phyloP scores from a whole-genome alignment of 2,888 invertebrate genomes.

The Palloptera scutellata region DNA sequence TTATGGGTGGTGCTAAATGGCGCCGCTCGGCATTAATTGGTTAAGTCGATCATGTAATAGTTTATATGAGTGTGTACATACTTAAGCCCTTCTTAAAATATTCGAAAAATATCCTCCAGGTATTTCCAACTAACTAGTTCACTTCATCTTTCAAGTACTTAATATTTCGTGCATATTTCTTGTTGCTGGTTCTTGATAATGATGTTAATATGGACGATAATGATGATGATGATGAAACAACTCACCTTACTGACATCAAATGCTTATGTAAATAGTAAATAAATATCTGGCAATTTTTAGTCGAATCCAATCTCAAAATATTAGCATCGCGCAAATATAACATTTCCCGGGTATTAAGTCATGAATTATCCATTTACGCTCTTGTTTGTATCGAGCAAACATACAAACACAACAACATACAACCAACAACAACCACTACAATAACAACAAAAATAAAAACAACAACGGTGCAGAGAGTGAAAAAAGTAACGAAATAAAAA shows the following conservation, averaged over 20 bases:
- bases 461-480: slow-evolving; percentile 8
- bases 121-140: too few relatives aligned
- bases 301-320: slow-evolving; percentile 46
- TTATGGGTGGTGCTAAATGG: too few relatives aligned
- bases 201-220: not conserved
- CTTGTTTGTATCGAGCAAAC: slow-evolving; percentile 38
- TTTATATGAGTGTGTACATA: too few relatives aligned
- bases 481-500: slow-evolving; percentile 15
- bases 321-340: slow-evolving; percentile 50
- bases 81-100: too few relatives aligned
- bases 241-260: slow-evolving; percentile 37
- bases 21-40: too few relatives aligned
- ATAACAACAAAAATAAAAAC: slow-evolving; percentile 13
- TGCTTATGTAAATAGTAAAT: slow-evolving; percentile 53
- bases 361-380: slow-evolving; percentile 43
- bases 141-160: too few relatives aligned
- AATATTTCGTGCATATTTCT: not conserved
- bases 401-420: slow-evolving; percentile 19
- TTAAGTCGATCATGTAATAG: too few relatives aligned
- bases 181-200: slow-evolving; percentile 8
- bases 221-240: slow-evolving; percentile 1
- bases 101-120: too few relatives aligned
- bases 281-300: slow-evolving; percentile 39
- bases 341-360: slow-evolving; percentile 43
- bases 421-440: slow-evolving; percentile 14